Base-by-base conservation (phyloP, 2,888 invertebrate genomes). In the Aleiodes testaceus region DNA sequence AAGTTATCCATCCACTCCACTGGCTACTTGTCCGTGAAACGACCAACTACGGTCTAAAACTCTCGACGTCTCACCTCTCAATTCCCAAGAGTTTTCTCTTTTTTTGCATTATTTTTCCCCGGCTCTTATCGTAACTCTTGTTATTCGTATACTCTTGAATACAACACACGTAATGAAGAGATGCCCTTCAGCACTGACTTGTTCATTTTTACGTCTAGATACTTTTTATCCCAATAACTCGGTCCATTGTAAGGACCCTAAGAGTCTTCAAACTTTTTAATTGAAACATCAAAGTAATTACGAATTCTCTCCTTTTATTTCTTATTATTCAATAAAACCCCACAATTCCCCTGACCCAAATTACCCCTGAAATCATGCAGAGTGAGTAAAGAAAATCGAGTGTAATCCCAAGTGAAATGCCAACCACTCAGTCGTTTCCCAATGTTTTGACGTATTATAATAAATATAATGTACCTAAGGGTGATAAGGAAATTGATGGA, bases 1-100 rank as follows among this genome's bases (percentile, higher is more conserved):
- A 83, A 86, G 85, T 85, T 85, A 84, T 84, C 84, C 84, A 85
- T 85, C 84, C 82, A 84, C 82, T 85, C 80, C 69, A 73, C 68
- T 67, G 69, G 76, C 76, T 76, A 76, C 76, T 76, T 76, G 76
- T 53, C 70, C 75, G 66, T 71, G 73, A 75, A 75, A 72, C 71
- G 73, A 72, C 74, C 47, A 73, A 70, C 49, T 59, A 66, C 50
- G 77, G 81, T 79, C 83, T 82, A 81, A 14, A 52, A 22, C 66
- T 42, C 42, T 47, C 45, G 26, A 50, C 49, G 44, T 53, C 47
- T 49, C 66, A 44, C 52, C 52, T 26, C 67, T 53, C 16, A 45
- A 30, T 26, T 67, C 61, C 73, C 74, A 74, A 69, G 18, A 36
- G 36, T 36, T 36, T 36, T 36, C 36, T 36, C 36, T 45, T 42